Base-by-base conservation (phyloP, 1,140 invertebrate species). In the Drosophila orosa region DNA sequence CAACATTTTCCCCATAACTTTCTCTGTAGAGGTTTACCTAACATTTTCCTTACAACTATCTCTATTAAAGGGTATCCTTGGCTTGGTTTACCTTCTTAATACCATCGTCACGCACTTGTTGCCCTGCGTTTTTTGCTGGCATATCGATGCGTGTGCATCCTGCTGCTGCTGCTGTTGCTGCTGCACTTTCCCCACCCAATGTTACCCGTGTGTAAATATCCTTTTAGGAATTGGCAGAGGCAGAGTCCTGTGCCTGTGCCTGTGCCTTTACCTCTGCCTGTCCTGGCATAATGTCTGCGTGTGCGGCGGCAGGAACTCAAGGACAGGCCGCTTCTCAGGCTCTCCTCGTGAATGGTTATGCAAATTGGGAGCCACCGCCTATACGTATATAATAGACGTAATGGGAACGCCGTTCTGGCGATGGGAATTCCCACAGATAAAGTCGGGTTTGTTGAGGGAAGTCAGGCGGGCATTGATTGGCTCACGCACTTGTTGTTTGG, bases 401-500 rank as follows among this genome's bases (percentile, higher is more conserved):
- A 48, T 29, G 47, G 47, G 47, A 48, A 48, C 25, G 47, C 47
- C 47, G 47, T 72, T 57, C 52, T 57, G 66, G 66, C 65, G 42
- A 27, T 48, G 50, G 50, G 37, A 37, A 71, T 72, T 72, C 68
- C 66, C 68, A 72, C 68, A 58, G 68, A 42, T 66, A 65, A 52
- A 42, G 22, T 33, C 17, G 12, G 15, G 13, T 19, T n/a, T n/a
- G n/a, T n/a, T n/a, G n/a, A n/a, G 5, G 19, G 5, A 57, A 29
- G 58, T 22, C 3, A 6, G 56, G 27, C n/a, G 35, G 35, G 50
- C 77, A 57, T 73, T 66, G 76, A 72, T 39, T 59, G 63, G 29
- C 81, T 72, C 78, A 86, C 83, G 83, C 83, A 87, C 83, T 87
- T 87, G 83, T 83, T 83, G 58, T 62, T 62, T 50, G 29, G 31